Conservation (phyloP, 2,797 vertebrate species). For the Sebastes steindachneri region DNA sequence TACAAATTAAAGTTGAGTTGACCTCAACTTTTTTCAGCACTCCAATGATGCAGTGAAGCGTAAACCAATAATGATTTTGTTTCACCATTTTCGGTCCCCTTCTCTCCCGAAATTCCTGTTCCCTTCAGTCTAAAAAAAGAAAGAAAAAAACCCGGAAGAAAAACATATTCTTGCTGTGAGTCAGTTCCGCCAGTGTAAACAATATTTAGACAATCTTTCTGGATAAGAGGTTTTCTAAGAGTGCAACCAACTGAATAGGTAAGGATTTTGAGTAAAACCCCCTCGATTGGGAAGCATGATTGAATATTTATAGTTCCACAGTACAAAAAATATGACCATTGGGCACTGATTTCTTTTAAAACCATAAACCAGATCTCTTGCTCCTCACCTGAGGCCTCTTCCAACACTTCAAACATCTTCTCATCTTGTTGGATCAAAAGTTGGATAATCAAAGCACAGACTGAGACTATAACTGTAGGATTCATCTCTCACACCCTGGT, state of each 20-base stretch:
- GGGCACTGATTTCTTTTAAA: not conserved
- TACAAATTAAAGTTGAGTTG: not conserved
- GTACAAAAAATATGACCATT: not conserved
- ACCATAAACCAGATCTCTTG: not conserved
- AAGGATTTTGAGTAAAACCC: not conserved
- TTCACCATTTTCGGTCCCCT: not conserved
- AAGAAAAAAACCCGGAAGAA: not conserved
- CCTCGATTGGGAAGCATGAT: not conserved
- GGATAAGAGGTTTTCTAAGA: not conserved
- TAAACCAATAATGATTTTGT: not conserved
- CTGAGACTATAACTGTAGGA: not conserved
- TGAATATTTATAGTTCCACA: not conserved
- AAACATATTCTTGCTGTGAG: not conserved
- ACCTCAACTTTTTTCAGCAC: not conserved
- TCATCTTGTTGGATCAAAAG: not conserved
- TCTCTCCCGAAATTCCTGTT: not conserved
- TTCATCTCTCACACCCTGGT: not conserved
- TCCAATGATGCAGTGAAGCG: not conserved
- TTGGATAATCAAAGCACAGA: not conserved
- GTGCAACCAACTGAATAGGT: not conserved
- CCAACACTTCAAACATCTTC: not conserved
- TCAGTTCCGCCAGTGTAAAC: not conserved
- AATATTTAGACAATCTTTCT: not conserved
- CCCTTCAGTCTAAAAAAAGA: not conserved
- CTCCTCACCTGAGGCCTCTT: not conserved